Conservation (phyloP, 2,113 vertebrate genomes). For the Anseranas semipalmata region DNA sequence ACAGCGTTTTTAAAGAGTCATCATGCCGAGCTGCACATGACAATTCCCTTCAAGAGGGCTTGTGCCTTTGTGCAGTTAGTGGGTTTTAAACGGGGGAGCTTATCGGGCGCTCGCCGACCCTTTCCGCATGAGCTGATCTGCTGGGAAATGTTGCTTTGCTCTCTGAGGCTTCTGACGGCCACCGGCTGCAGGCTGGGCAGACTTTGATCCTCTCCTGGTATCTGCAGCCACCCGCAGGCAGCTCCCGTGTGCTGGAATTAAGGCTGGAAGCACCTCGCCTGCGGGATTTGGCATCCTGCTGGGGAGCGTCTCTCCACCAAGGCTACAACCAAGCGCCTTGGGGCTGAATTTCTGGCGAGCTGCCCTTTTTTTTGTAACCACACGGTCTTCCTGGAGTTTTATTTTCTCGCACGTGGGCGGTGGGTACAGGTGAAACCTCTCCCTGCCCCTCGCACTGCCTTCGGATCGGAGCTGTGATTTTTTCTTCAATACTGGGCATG, state of each 20-base stretch:
- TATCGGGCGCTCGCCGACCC: conserved; percentile 39
- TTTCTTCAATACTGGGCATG: conserved; percentile 37
- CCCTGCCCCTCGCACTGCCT: background rate
- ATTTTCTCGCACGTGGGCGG: background rate
- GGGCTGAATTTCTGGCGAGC: background rate
- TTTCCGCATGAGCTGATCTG: conserved; percentile 51
- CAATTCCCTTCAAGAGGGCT: conserved; percentile 45
- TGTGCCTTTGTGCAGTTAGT: conserved; percentile 5
- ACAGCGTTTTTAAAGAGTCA: conserved; percentile 90
- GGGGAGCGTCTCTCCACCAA: accelerated
- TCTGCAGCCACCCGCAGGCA: background rate
- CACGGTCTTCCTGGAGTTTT: background rate
- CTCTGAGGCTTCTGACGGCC: conserved; percentile 1
- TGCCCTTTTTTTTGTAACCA: background rate
- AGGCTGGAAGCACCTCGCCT: background rate
- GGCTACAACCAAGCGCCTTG: background rate
- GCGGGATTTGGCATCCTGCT: background rate
- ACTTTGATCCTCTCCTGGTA: conserved; percentile 9
- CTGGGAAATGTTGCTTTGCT: background rate
- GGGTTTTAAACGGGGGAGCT: conserved; percentile 23
- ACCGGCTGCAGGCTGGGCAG: background rate
- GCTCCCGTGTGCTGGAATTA: background rate
- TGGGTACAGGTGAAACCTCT: background rate
- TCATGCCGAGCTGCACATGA: conserved; percentile 85
- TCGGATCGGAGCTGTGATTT: background rate